Conservation (phyloP, 2,888 invertebrate species). For the Tortricodes alternella region DNA sequence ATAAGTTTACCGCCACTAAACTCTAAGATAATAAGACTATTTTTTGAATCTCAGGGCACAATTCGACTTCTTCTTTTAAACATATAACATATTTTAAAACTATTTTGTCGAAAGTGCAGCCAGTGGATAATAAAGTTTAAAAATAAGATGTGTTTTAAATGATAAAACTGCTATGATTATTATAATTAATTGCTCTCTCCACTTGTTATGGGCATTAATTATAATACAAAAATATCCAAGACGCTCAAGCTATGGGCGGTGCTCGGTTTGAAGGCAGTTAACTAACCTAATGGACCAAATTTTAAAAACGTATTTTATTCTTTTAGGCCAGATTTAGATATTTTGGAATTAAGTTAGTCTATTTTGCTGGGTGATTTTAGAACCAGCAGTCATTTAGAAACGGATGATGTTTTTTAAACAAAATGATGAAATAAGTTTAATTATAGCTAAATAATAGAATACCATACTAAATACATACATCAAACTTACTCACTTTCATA, state of each 20-base stretch:
- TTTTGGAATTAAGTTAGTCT: background rate
- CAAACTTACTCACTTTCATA: too few relatives aligned
- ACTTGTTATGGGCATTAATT: slow-evolving; percentile 39
- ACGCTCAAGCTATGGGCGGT: slow-evolving; percentile 34
- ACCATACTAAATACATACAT: too few relatives aligned
- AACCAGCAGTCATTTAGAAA: too few relatives aligned
- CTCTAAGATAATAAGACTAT: too few relatives aligned
- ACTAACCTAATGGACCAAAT: slow-evolving; percentile 16
- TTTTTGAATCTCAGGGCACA: too few relatives aligned
- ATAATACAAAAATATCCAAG: slow-evolving; percentile 34
- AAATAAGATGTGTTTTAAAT: slow-evolving; percentile 19
- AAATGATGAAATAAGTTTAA: too few relatives aligned
- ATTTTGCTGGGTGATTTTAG: background rate
- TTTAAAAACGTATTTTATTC: slow-evolving; percentile 13
- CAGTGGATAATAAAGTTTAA: slow-evolving; percentile 2
- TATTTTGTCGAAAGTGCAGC: background rate
- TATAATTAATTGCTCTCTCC: slow-evolving; percentile 38
- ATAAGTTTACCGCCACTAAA: too few relatives aligned
- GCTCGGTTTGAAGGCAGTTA: background rate
- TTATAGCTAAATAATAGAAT: too few relatives aligned
- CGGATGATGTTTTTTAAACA: too few relatives aligned
- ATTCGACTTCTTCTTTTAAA: too few relatives aligned
- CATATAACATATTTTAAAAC: background rate
- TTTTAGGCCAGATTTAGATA: background rate
- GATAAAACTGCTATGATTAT: slow-evolving; percentile 31